These are phyloP conservation scores for Amphipyra berbera DNA, from an alignment of 2,888 invertebrate genomes.

Conservation along the genomic window DNA sequence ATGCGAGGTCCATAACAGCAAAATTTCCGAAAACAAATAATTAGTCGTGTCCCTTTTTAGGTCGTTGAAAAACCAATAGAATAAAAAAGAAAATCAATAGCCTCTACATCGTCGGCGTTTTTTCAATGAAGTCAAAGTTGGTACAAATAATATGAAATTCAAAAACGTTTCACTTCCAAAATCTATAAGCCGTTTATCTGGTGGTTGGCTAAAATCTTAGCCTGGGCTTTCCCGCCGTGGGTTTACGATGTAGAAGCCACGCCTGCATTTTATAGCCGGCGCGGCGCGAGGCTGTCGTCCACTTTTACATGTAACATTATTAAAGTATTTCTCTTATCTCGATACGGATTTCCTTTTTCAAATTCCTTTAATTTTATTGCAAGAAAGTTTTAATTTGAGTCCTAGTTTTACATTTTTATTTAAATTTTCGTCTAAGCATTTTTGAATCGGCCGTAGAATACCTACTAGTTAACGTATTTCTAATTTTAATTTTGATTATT, in stretches of 20 bases:
- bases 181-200: too few species aligned
- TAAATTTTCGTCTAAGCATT: neutral
- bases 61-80: too few species aligned
- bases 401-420: neutral
- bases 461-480: too few species aligned
- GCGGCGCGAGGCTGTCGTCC: constrained; percentile 3
- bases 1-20: too few species aligned
- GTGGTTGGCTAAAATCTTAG: neutral
- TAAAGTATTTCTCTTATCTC: constrained; percentile 13
- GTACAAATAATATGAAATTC: too few species aligned
- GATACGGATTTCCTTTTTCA: constrained; percentile 38
- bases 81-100: too few species aligned
- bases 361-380: constrained; percentile 19
- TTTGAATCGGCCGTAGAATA: neutral
- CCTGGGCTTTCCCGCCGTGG: constrained; percentile 15
- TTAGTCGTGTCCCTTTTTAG: too few species aligned
- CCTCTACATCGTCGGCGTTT: too few species aligned
- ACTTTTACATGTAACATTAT: constrained; percentile 26
- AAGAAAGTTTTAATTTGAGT: constrained; percentile 19
- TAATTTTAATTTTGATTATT: too few species aligned
- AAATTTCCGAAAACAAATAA: too few species aligned
- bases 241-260: constrained; percentile 9
- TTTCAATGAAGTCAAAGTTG: too few species aligned
- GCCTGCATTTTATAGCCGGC: constrained; percentile 18
- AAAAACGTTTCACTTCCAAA: too few species aligned